Conservation (phyloP, 1,140 invertebrate species). For the Stegodyphus dumicola region DNA sequence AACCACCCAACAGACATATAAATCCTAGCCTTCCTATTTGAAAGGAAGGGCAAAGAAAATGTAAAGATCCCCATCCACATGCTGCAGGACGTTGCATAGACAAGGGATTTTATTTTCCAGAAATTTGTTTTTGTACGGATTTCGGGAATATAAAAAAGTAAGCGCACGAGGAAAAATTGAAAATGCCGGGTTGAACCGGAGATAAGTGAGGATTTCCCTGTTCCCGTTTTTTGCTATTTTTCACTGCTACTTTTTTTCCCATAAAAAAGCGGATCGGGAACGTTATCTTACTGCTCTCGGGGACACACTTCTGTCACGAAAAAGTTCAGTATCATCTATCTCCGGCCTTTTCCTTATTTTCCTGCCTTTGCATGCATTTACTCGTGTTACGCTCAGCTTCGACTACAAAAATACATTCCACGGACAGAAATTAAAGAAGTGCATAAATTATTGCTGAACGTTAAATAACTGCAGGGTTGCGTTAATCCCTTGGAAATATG, state of each 20-base stretch:
- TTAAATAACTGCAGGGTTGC: too few species aligned
- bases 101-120: background rate
- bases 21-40: background rate
- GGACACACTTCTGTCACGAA: constrained; percentile 34
- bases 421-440: too few species aligned
- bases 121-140: too few species aligned
- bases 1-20: background rate
- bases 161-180: background rate
- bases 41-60: too few species aligned
- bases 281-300: constrained; percentile 4
- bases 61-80: background rate
- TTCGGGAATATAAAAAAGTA: too few species aligned
- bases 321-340: constrained; percentile 34
- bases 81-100: constrained; percentile 15
- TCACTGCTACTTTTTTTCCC: background rate
- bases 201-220: constrained; percentile 46
- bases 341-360: background rate
- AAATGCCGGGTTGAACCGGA: constrained; percentile 28
- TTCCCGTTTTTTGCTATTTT: constrained; percentile 1
- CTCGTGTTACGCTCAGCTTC: too few species aligned
- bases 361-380: too few species aligned
- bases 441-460: too few species aligned
- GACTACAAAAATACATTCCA: too few species aligned
- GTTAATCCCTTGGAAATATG: too few species aligned
- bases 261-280: constrained; percentile 21